Evolutionary conservation across 2,113 vertebrate genomes (phyloP).

Genomic region (Grantiella picta): DNA sequence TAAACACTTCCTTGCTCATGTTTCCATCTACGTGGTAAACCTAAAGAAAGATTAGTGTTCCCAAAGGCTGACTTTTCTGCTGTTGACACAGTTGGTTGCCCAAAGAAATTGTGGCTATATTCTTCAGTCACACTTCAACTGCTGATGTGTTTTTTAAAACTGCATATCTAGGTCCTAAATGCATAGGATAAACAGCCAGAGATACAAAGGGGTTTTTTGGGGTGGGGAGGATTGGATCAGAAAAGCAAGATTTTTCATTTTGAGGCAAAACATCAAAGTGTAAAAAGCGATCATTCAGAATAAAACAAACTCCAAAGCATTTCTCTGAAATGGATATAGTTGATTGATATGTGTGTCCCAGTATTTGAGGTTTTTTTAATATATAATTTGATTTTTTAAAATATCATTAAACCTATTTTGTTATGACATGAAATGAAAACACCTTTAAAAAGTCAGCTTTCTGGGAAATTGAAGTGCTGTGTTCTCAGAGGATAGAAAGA

Average conservation of each 20-base stretch:
- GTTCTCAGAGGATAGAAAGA: not conserved
- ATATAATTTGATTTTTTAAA: not conserved
- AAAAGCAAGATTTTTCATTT: not conserved
- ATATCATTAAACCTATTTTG: not conserved
- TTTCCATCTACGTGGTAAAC: not conserved
- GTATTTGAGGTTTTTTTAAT: not conserved
- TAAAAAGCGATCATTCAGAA: not conserved
- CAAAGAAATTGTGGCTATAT: not conserved
- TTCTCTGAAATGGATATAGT: not conserved
- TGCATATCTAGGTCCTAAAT: not conserved
- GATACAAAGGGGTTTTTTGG: not conserved
- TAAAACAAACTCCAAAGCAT: not conserved
- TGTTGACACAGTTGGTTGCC: not conserved
- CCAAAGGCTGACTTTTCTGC: not conserved
- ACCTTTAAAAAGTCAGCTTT: not conserved
- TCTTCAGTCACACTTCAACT: not conserved
- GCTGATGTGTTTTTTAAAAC: not conserved
- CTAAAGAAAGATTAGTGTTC: not conserved
- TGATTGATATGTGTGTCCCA: not conserved
- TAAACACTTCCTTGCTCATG: not conserved
- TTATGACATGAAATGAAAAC: not conserved
- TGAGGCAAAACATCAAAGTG: not conserved
- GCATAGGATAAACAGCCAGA: not conserved
- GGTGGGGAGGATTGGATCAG: fast-evolving
- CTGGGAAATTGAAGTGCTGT: not conserved